These are phyloP conservation scores for Chymomyza procnemis DNA, from an alignment of 2,888 invertebrate genomes.

Conservation along the genomic window DNA sequence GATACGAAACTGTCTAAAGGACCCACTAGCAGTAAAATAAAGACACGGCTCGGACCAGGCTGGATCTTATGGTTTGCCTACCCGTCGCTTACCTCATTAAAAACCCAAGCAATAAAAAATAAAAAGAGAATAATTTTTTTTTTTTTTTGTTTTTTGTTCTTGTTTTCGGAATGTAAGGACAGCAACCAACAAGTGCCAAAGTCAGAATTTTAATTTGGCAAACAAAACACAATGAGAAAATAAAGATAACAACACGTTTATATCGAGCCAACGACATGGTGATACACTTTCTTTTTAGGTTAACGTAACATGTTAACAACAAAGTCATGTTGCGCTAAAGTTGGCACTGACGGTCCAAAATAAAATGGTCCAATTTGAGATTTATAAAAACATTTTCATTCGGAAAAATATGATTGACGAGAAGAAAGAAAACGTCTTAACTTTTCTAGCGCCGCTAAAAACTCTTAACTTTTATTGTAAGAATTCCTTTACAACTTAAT, in stretches of 20 bases:
- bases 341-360: too few relatives aligned
- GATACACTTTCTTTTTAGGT: not conserved
- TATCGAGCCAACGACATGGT: not conserved
- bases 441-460: too few relatives aligned
- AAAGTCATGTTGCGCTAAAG: too few relatives aligned
- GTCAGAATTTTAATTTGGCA: conserved; percentile 64
- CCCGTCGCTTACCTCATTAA: not conserved
- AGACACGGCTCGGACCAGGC: not conserved
- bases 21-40: not conserved
- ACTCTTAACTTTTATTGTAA: too few relatives aligned
- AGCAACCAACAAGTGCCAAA: conserved; percentile 64
- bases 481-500: too few relatives aligned
- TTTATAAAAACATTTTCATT: too few relatives aligned
- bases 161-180: not conserved
- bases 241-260: not conserved
- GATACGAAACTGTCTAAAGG: not conserved
- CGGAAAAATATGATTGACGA: too few relatives aligned
- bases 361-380: too few relatives aligned
- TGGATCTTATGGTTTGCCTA: not conserved
- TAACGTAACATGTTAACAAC: too few relatives aligned
- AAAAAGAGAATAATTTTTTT: not conserved
- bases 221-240: conserved; percentile 19
- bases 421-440: too few relatives aligned
- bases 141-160: not conserved
- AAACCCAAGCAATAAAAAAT: not conserved